Evolutionary conservation across 2,888 invertebrate genomes (phyloP), one percentile per base, ranked within the genome.

Genomic region (Psococerastis gibbosa): DNA sequence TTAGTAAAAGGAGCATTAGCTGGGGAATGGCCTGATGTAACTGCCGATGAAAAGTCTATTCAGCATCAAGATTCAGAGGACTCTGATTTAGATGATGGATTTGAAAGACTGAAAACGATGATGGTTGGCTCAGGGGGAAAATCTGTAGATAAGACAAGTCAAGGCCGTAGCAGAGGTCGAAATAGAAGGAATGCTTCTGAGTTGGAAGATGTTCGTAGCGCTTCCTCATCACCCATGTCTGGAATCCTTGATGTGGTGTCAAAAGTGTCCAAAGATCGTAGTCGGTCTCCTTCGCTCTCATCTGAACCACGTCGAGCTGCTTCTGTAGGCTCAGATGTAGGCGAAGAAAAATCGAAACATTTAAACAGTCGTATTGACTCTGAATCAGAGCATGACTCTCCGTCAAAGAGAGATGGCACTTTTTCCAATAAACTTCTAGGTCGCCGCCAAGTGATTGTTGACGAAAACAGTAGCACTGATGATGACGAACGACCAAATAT

Each of bases 31-130:
- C 22, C 43, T 3, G 8, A 11, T 15, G 22, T 18, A 22, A 13
- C 22, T 27, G 8, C 4, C 41, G 11, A 18, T 22, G 41, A 27
- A 18, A 41, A 41, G 15, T n/a, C n/a, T n/a, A n/a, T n/a, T n/a
- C 6, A 18, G 41, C 5, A 11, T 15, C 17, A 34, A 8, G 17
- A 34, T 16, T 35, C 17, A 5, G 34, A 34, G 3, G 33, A 32
- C 8, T 43, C 43, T 11, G 43, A 35, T 5, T 32, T 18, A 20
- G 43, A 43, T 9, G 43, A 43, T 34, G 43, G 34, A 16, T 43
- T 43, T 22, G 22, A 38, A 8, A 34, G 22, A 2, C 16, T 43
- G 11, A 17, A 35, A 2, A 34, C 22, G 13, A 22, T 20, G 17
- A 38, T n/a, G 43, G 20, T 6, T 38, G n/a, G 11, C 17, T n/a